Base-by-base conservation (phyloP, 2,888 invertebrate genomes). In the Monoplex corrugatus region DNA sequence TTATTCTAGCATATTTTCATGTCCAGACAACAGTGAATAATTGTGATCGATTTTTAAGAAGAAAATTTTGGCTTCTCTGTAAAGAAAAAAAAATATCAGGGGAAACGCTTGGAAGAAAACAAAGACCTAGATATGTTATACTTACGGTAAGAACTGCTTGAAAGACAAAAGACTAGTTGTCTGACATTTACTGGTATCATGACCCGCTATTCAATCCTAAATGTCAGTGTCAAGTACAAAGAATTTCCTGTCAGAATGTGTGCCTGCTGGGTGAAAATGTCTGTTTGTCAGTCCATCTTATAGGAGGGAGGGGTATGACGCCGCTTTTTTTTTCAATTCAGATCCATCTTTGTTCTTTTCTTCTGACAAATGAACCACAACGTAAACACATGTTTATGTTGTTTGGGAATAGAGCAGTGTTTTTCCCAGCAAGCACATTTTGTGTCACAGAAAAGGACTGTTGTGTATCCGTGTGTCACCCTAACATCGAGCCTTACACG, bases 351-450 rank as follows among this genome's bases (percentile, higher is more conserved):
- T n/a, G n/a, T n/a, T n/a, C n/a, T 75, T 75, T 75, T 75, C 38
- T 38, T 75, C 75, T 75, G 75, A 35, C 75, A 75, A 13, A 75
- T 75, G 75, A 75, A 75, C 75, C 75, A 75, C 75, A 38, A 23
- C 38, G 75, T 35, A 35, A 3, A 13, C 75, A 16, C 38, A 1
- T 16, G 75, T 75, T 75, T 32, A 19, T 38, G 75, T 38, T 75
- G 75, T 28, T 38, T 38, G 75, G 75, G 75, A 75, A 75, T 35
- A 35, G 72, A 13, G 19, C 75, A 75, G 75, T 35, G 68, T 6
- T 75, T 75, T 75, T 75, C 75, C 38, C 75, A 32, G 2, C 38
- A 35, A 75, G 38, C 35, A 35, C 75, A 75, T 38, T 75, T 10
- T 16, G 35, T 75, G 75, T 75, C 38, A 38, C 75, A 8, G 75